A percentile compares a stretch with the other conserved stretches of the same genome.
Conservation (phyloP, 2,888 invertebrate genomes). For the Campopleginae sp. region DNA sequence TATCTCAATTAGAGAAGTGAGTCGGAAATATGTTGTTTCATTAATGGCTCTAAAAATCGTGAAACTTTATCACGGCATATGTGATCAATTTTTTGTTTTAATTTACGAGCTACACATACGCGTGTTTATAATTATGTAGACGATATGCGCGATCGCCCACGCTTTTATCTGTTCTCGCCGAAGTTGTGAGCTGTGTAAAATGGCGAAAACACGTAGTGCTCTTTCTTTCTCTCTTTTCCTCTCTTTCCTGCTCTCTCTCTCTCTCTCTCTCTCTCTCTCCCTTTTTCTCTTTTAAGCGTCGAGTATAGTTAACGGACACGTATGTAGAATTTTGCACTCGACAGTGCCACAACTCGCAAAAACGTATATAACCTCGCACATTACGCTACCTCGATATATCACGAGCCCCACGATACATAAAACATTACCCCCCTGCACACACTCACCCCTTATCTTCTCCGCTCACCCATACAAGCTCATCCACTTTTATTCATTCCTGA, state of each 20-base stretch:
- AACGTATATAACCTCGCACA: conserved; percentile 62
- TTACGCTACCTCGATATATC: conserved; percentile 61
- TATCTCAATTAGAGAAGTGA: background rate
- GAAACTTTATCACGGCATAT: background rate
- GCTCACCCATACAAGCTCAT: background rate
- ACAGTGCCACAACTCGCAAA: conserved; percentile 59
- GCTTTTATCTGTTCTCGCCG: conserved; percentile 41
- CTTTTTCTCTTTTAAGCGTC: background rate
- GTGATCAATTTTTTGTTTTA: background rate
- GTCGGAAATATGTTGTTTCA: background rate
- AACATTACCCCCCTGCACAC: conserved; percentile 61
- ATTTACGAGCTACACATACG: conserved; percentile 1
- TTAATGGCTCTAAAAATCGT: background rate
- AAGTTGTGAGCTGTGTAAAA: conserved; percentile 32
- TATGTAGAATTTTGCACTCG: conserved; percentile 50
- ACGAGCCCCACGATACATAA: conserved; percentile 64
- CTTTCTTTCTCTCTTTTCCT: background rate
- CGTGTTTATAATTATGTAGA: conserved; percentile 40
- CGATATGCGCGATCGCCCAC: conserved; percentile 34
- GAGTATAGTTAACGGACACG: conserved; percentile 34
- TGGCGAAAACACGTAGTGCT: conserved; percentile 23
- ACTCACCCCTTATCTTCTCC: background rate
- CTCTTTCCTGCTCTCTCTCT: background rate
- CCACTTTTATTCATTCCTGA: background rate
- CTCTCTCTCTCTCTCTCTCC: background rate